Evolutionary conservation across 2,113 vertebrate genomes (phyloP).

Genomic region (Polypterus bichir): DNA sequence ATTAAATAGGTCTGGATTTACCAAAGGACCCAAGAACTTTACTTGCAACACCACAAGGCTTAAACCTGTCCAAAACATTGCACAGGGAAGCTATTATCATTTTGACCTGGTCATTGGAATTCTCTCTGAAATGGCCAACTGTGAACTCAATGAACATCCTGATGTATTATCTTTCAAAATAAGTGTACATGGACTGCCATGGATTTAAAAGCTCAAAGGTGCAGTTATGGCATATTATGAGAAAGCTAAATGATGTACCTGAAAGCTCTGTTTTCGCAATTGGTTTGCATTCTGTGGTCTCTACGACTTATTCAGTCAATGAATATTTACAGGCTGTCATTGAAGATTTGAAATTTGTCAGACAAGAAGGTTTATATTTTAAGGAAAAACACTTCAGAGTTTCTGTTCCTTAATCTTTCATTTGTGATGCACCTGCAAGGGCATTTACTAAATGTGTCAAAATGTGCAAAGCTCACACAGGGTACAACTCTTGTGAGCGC

Average conservation of each 20-base stretch:
- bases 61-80: slow-evolving; percentile 14
- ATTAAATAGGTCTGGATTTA: no score
- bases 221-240: slow-evolving; percentile 7
- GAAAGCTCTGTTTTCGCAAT: slow-evolving; percentile 2
- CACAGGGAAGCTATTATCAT: slow-evolving; percentile 17
- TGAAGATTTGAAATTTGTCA: slow-evolving; percentile 7
- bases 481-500: slow-evolving; percentile 11
- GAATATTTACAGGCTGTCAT: slow-evolving; percentile 10
- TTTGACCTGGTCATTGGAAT: slow-evolving; percentile 16
- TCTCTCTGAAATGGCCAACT: slow-evolving; percentile 4
- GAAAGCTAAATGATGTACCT: slow-evolving; percentile 4
- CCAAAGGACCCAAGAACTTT: no score
- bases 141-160: background rate
- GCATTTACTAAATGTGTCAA: slow-evolving; percentile 11
- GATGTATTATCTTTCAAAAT: slow-evolving; percentile 7
- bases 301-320: slow-evolving; percentile 4
- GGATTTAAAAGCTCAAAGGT: slow-evolving; percentile 5
- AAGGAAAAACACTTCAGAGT: slow-evolving; percentile 9
- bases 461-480: background rate
- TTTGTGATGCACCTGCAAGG: slow-evolving; percentile 12
- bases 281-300: slow-evolving; percentile 4
- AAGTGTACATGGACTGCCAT: slow-evolving; percentile 15
- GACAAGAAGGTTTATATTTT: slow-evolving; percentile 1
- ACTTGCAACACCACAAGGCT: slow-evolving; percentile 6
- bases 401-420: slow-evolving; percentile 10